Evolutionary conservation across 1,140 invertebrate species (phyloP), one percentile per base, ranked within the genome.

Genomic region (Drosophila yakuba): DNA sequence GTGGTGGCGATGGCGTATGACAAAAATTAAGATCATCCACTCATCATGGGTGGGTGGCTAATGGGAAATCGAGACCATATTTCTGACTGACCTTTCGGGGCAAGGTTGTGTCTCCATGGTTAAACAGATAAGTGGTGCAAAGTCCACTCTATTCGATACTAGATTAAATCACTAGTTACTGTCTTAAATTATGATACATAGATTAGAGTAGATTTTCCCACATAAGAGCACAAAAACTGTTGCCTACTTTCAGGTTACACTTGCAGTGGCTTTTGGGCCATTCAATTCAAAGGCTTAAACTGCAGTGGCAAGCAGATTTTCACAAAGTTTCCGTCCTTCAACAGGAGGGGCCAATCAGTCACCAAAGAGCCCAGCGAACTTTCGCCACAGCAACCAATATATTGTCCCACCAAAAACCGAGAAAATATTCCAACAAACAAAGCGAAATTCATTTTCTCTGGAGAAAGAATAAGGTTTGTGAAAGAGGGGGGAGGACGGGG

Each of bases 351-450:
- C 73, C 78, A 84, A 86, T 81, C 82, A 85, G 83, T 86, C 81
- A 84, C 43, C 60, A 43, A 61, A 54, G 39, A 38, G 41, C 41
- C 44, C 47, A 36, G 47, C 39, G 35, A 52, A 69, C 43, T 64
- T 48, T 25, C 43, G 60, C 71, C 51, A 57, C 59, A 54, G 56
- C 54, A 38, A 64, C 80, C 83, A 88, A 86, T 88, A 88, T 86
- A 79, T 86, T 88, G 51, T 71, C 63, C 57, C 51, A 63, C 23
- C 63, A 54, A 76, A 77, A 69, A 78, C 23, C 55, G 39, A 71
- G 63, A 58, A 82, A 74, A 77, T 79, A 88, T 88, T 83, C 78
- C 74, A 80, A 80, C 84, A 89, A 90, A 89, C 84, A 89, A 85
- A 90, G 80, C 71, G 80, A 85, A 89, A 90, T 86, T 85, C 85